phyloP scores from a whole-genome alignment of 2,113 vertebrate genomes.

The Micromys minutus region DNA sequence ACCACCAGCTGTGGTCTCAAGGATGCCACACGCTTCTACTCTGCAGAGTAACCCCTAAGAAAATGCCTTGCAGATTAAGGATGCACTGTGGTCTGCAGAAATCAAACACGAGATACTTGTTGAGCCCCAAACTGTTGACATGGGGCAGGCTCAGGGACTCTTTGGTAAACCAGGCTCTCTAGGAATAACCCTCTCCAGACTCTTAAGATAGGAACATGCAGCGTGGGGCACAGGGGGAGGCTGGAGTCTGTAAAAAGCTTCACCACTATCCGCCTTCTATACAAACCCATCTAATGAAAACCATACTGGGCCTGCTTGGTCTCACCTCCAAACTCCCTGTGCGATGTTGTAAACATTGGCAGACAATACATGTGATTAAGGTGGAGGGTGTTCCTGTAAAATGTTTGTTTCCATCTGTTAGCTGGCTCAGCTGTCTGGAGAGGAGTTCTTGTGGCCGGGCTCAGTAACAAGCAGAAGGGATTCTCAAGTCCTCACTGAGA shows the following conservation, averaged over 20 bases:
- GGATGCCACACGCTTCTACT: neutral
- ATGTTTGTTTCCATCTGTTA: conserved; percentile 74
- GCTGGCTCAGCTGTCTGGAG: conserved; percentile 57
- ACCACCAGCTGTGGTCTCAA: neutral
- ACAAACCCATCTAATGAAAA: conserved; percentile 77
- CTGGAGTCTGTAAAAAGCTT: conserved; percentile 22
- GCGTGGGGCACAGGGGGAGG: neutral
- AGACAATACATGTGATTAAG: conserved; percentile 75
- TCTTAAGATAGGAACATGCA: neutral
- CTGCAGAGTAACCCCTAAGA: neutral
- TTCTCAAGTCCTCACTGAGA: neutral
- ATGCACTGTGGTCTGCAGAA: neutral
- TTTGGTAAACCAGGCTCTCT: neutral
- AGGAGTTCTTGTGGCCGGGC: conserved; percentile 63
- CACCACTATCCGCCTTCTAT: conserved; percentile 43
- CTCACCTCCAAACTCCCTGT: conserved; percentile 72
- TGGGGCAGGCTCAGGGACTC: neutral
- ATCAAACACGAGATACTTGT: neutral
- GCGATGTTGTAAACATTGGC: conserved; percentile 73
- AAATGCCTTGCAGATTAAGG: neutral
- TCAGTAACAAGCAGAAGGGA: conserved; percentile 32
- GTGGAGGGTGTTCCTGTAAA: conserved; percentile 58
- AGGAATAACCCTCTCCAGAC: neutral
- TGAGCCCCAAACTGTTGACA: neutral
- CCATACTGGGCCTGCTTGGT: conserved; percentile 62